Percentiles rank a stretch among this genome's conserved stretches.
Evolutionary conservation across 2,888 invertebrate species (phyloP).

Genomic region (Hyppa rectilinea): DNA sequence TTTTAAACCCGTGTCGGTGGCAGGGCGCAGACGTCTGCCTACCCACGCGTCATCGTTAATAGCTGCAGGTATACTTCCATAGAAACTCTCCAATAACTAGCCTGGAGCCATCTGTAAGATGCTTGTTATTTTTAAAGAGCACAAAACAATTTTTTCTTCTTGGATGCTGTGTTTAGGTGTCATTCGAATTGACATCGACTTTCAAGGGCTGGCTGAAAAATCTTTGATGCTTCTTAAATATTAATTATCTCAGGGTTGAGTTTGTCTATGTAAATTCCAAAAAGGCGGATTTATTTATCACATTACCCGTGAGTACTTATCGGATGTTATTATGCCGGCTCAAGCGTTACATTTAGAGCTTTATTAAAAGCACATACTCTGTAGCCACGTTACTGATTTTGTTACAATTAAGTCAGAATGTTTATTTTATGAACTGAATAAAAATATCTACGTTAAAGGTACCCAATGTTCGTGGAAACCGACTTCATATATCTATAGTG

Average conservation of each 20-base stretch:
- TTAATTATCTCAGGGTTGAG: background rate
- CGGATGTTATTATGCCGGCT: too few relatives aligned
- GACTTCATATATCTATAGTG: background rate
- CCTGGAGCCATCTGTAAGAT: background rate
- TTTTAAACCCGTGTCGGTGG: slow-evolving; percentile 60
- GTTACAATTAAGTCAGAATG: background rate
- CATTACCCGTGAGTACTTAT: background rate
- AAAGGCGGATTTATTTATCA: background rate
- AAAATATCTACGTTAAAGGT: background rate
- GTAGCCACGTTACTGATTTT: background rate
- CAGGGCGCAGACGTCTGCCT: slow-evolving; percentile 82
- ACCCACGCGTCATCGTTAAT: slow-evolving; percentile 76
- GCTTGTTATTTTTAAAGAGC: background rate
- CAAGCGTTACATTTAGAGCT: background rate
- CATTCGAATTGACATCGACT: background rate
- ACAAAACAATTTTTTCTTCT: background rate
- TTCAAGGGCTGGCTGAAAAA: background rate
- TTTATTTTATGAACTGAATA: slow-evolving; percentile 11
- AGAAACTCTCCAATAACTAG: slow-evolving; percentile 1
- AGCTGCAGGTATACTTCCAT: slow-evolving; percentile 46
- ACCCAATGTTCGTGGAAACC: background rate
- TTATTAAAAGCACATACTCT: background rate
- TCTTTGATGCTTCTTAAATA: background rate
- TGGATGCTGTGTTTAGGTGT: background rate
- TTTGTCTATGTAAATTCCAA: background rate